Evolutionary conservation across 2,888 invertebrate species (phyloP).

Genomic region (Argyresthia goedartella): DNA sequence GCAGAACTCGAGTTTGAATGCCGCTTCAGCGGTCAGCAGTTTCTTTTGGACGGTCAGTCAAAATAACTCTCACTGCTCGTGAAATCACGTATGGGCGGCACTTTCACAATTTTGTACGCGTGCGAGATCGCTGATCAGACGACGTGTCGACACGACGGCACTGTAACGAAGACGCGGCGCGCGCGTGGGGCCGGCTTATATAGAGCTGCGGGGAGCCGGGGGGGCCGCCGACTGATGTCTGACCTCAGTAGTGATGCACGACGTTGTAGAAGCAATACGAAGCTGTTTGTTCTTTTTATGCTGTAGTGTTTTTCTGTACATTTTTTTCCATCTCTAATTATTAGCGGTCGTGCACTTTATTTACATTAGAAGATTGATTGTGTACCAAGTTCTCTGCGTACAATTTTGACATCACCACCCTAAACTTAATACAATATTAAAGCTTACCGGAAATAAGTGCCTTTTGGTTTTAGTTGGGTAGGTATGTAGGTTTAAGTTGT

Average conservation of each 20-base stretch:
- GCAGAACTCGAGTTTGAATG: slow-evolving; percentile 14
- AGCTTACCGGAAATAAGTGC: too few species aligned
- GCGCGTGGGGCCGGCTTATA: slow-evolving; percentile 46
- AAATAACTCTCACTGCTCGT: slow-evolving; percentile 52
- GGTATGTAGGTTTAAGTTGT: too few species aligned
- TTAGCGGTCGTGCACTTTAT: too few species aligned
- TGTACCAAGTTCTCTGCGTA: too few species aligned
- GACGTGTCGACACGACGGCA: slow-evolving; percentile 44
- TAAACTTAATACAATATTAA: too few species aligned
- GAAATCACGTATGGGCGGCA: slow-evolving; percentile 53
- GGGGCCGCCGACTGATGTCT: slow-evolving; percentile 28
- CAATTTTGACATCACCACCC: too few species aligned
- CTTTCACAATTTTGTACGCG: slow-evolving; percentile 65
- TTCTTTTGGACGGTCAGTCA: slow-evolving; percentile 24
- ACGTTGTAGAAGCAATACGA: not conserved
- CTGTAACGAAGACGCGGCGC: slow-evolving; percentile 59
- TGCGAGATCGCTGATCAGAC: slow-evolving; percentile 32
- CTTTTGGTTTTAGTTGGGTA: too few species aligned
- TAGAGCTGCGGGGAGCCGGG: slow-evolving; percentile 29
- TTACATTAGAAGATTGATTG: too few species aligned
- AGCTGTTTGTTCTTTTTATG: not conserved
- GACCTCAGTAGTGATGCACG: slow-evolving; percentile 45
- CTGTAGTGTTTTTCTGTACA: not conserved
- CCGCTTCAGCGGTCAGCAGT: slow-evolving; percentile 7
- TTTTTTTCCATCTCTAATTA: too few species aligned